These are phyloP conservation scores for mouse (Mus musculus) DNA, from an alignment of 2,113 vertebrate species.

Conservation along the genomic window GRCm39 chr8:11145501-11146000, in stretches of 20 bases:
- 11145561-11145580: not conserved
- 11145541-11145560: not conserved
- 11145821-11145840: not conserved
- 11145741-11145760: rapidly evolving
- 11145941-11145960: not conserved
- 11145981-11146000: too few relatives aligned
- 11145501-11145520: not conserved
- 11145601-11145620: not conserved
- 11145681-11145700: too few relatives aligned
- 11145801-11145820: rapidly evolving
- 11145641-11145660: not conserved
- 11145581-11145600: not conserved
- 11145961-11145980: rapidly evolving
- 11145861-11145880: not conserved
- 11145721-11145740: not conserved
- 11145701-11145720: not conserved
- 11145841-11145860: rapidly evolving
- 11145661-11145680: not conserved
- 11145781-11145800: not conserved
- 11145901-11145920: not conserved
- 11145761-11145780: rapidly evolving
- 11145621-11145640: not conserved
- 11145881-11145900: too few relatives aligned
- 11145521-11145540: not conserved
- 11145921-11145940: rapidly evolving